Evolutionary conservation across 2,888 invertebrate genomes (phyloP), one percentile per base, ranked within the genome.

Genomic region (Drosophila niveifrons): DNA sequence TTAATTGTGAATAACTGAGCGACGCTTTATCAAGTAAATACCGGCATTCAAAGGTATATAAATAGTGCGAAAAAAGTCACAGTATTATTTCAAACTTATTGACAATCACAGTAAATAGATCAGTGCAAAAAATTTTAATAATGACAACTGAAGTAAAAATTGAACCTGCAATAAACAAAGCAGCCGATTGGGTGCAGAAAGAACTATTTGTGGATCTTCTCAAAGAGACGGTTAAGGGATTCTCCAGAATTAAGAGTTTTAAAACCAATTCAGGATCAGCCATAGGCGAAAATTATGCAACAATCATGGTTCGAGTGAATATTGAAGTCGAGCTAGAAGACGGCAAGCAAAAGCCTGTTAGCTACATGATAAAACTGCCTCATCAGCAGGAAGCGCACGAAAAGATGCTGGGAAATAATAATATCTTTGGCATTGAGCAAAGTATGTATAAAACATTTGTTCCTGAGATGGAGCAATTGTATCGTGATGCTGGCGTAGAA

Each of bases 241-340:
- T 72, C 15, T 52, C 57, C 4, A 78, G 71, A 52, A 71, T 83
- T 0, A 72, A 66, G 17, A 77, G 29, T 11, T 80, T 87, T 1
- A 78, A 66, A 17, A 31, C 68, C 9, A 48, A 17, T 6, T 71
- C 70, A 1, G 91, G 90, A 11, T 57, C 76, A 2, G 78, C 69
- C 3, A 77, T 83, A 0, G 91, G 91, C 0, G 91, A 92, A 64
- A 92, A 92, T 61, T 92, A 89, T 72, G 75, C 88, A 13, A 91
- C 91, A 0, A 52, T 89, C 2, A 90, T 92, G 88, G 41, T 90
- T 15, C 80, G 91, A 8, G 23, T 89, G 2, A 56, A 75, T 13
- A 75, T 91, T 11, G 86, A 85, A 1, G 59, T 90, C 8, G 83
- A 90, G 44, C 57, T 90, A 9, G 65, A 81, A 18, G 77, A 80